Conservation (phyloP, 1,140 invertebrate genomes). For the Apis cerana region DNA sequence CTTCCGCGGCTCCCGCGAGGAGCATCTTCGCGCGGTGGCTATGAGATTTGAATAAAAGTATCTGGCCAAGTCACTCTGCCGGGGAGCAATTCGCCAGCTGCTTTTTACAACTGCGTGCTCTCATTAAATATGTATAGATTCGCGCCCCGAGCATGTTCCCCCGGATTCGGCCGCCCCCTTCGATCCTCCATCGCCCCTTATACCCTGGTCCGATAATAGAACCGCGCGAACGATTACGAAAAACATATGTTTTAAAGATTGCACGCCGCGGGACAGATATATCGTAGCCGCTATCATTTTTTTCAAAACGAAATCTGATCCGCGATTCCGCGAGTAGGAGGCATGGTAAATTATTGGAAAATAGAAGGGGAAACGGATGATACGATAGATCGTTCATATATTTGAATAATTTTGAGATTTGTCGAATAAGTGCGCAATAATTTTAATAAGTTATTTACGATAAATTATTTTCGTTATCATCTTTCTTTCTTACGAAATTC, state of each 20-base stretch:
- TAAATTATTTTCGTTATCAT: too few relatives aligned
- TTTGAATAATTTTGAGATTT: neutral
- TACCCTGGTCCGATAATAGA: constrained; percentile 56
- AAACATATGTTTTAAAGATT: constrained; percentile 69
- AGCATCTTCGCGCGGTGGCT: constrained; percentile 52
- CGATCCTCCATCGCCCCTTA: constrained; percentile 17
- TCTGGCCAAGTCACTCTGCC: constrained; percentile 53
- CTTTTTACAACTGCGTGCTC: constrained; percentile 72
- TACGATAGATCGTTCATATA: neutral
- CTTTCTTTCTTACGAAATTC: too few relatives aligned
- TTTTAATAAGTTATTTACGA: too few relatives aligned
- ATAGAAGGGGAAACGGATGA: neutral
- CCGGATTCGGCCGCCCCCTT: constrained; percentile 37
- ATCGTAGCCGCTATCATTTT: constrained; percentile 52
- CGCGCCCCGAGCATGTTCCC: constrained; percentile 63
- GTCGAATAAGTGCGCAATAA: too few relatives aligned
- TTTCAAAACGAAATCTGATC: neutral
- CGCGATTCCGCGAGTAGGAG: neutral
- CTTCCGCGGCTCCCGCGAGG: constrained; percentile 42
- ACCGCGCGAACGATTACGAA: constrained; percentile 63
- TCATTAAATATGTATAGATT: constrained; percentile 80
- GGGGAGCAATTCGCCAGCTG: constrained; percentile 65
- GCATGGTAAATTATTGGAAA: neutral
- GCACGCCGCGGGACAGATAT: constrained; percentile 60
- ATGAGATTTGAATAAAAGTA: constrained; percentile 78